phyloP scores from a whole-genome alignment of 2,797 vertebrate genomes.

The Poecilia gillii region DNA sequence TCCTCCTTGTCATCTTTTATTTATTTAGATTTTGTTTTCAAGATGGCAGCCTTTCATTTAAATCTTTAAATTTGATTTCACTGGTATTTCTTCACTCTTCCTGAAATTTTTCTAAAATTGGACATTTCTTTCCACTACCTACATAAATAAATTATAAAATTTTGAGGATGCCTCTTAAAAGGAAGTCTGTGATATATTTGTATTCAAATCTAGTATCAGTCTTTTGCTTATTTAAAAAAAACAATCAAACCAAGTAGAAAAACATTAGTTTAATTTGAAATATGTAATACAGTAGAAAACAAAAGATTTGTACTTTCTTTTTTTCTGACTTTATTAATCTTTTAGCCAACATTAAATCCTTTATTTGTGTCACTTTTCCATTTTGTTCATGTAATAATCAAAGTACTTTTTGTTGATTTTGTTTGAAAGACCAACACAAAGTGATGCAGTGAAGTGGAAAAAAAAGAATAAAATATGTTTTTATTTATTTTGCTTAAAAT shows the following conservation, averaged over 20 bases:
- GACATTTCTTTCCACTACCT: not conserved
- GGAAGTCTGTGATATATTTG: not conserved
- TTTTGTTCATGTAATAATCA: not conserved
- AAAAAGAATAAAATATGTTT: not conserved
- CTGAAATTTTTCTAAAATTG: not conserved
- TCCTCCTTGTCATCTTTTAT: not conserved
- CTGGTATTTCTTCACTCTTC: not conserved
- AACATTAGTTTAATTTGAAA: not conserved
- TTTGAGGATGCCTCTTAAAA: not conserved
- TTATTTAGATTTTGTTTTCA: not conserved
- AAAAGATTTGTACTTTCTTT: not conserved
- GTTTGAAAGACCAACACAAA: not conserved
- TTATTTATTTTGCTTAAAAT: too few relatives aligned
- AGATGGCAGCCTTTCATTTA: not conserved
- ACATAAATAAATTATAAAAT: not conserved
- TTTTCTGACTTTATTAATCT: not conserved
- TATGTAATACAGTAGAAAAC: not conserved
- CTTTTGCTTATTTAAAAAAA: not conserved
- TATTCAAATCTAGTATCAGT: not conserved
- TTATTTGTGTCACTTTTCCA: not conserved
- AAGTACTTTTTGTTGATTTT: not conserved
- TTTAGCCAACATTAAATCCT: not conserved
- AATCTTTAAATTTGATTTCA: not conserved
- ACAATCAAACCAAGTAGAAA: not conserved
- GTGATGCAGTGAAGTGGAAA: not conserved